Conservation (phyloP, 2,797 vertebrate species). For the Ptychadena robeensis region DNA sequence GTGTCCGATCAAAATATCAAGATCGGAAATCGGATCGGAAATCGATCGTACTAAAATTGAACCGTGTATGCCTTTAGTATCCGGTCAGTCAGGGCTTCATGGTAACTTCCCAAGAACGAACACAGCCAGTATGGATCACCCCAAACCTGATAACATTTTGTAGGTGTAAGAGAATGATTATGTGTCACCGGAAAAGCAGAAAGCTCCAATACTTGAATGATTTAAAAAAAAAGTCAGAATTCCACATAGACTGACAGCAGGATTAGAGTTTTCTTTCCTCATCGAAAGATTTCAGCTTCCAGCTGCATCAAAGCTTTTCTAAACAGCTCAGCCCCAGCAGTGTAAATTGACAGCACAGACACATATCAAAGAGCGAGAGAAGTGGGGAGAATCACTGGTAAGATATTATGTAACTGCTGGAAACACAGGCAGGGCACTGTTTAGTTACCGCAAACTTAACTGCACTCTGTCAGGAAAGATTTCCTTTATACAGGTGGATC, state of each 20-base stretch:
- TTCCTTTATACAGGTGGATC: background rate
- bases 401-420: conserved; percentile 27
- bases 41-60: too few species aligned
- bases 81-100: too few species aligned
- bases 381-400: background rate
- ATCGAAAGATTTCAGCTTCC: background rate
- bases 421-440: background rate
- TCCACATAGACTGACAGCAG: background rate
- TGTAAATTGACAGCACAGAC: conserved; percentile 10
- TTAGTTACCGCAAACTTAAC: background rate
- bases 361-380: conserved; percentile 35
- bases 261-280: background rate
- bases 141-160: too few species aligned
- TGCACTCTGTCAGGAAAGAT: background rate
- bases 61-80: too few species aligned
- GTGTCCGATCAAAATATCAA: too few species aligned
- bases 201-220: background rate
- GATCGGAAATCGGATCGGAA: too few species aligned
- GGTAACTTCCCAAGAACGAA: too few species aligned
- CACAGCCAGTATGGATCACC: too few species aligned
- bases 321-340: conserved; percentile 6
- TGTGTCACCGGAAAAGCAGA: background rate
- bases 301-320: conserved; percentile 28
- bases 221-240: background rate
- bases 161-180: too few species aligned